Percentiles rank a stretch among this genome's conserved stretches.
Evolutionary conservation across 1,140 invertebrate genomes (phyloP).

Genomic region (Cyrtorhinus lividipennis): DNA sequence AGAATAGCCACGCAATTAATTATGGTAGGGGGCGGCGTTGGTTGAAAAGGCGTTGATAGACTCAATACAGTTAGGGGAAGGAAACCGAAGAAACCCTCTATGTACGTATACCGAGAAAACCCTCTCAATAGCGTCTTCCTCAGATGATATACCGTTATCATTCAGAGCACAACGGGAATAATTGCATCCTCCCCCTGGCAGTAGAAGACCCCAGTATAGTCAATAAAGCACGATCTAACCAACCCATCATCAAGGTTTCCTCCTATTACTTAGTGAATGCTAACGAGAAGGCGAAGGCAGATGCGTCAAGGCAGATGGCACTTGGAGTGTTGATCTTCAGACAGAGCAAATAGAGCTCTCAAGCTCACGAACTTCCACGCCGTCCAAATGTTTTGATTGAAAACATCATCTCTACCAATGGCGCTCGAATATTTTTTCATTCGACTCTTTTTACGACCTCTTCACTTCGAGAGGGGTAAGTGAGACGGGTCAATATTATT

Average conservation of each 20-base stretch:
- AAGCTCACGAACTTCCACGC: background rate
- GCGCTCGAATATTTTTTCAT: background rate
- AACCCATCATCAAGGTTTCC: background rate
- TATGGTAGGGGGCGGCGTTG: too few relatives aligned
- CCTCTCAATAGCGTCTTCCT: too few relatives aligned
- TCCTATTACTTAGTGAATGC: background rate
- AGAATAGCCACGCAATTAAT: too few relatives aligned
- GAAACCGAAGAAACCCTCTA: too few relatives aligned
- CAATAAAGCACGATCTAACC: background rate
- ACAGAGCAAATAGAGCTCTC: background rate
- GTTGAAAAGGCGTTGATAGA: too few relatives aligned
- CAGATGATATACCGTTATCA: too few relatives aligned
- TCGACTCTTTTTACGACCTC: background rate
- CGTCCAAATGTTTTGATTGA: background rate
- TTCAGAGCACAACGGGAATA: too few relatives aligned
- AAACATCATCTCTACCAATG: background rate
- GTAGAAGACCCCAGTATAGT: too few relatives aligned
- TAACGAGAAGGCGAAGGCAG: background rate
- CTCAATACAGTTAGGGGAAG: too few relatives aligned
- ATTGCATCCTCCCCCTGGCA: too few relatives aligned
- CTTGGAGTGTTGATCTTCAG: background rate
- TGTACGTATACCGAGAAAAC: too few relatives aligned
- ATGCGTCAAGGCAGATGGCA: background rate
- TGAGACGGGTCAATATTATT: background rate
- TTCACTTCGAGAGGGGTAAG: background rate